Evolutionary conservation across 2,888 invertebrate genomes (phyloP), one percentile per base, ranked within the genome.

Genomic region (Cephus sareptanus): DNA sequence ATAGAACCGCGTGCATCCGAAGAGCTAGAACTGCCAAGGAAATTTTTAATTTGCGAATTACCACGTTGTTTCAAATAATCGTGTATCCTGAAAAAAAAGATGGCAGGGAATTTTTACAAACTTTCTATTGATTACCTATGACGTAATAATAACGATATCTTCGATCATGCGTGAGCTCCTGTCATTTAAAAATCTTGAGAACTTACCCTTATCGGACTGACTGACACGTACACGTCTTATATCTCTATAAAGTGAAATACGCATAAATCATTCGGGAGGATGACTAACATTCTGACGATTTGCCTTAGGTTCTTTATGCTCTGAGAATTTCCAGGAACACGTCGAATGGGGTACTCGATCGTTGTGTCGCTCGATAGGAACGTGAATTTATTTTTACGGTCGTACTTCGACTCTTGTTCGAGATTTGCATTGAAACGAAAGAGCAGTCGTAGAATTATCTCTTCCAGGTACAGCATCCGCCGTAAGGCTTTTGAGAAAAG

Each of bases 201-300:
- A 56, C 23, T 56, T 9, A 56, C 6, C 40, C 40, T 56, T 23
- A 23, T 56, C 40, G 2, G 23, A 56, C 6, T 23, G 23, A 9
- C 23, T 9, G 23, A 56, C 6, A 23, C 1, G 40, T 56, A 23
- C 23, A 2, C 6, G 40, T 56, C 23, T 6, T 23, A 56, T 23
- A 23, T 56, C 23, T 56, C 9, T 56, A 9, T 23, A 56, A 23
- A 56, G 40, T 23, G 40, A 56, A 56, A 56, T 23, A 23, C 23
- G 23, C 40, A 23, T 23, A 23, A 56, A 56, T 6, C 40, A 56
- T 56, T 56, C 40, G 40, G 15, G 9, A 56, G 40, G 23, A 56
- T 82, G 83, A 83, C 79, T 82, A 82, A 82, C 75, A 75, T 76
- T 34, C 68, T 71, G 74, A 76, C 69, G 79, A 81, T 79, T 81